Conservation (phyloP, 2,113 vertebrate genomes). For the Numida meleagris region DNA sequence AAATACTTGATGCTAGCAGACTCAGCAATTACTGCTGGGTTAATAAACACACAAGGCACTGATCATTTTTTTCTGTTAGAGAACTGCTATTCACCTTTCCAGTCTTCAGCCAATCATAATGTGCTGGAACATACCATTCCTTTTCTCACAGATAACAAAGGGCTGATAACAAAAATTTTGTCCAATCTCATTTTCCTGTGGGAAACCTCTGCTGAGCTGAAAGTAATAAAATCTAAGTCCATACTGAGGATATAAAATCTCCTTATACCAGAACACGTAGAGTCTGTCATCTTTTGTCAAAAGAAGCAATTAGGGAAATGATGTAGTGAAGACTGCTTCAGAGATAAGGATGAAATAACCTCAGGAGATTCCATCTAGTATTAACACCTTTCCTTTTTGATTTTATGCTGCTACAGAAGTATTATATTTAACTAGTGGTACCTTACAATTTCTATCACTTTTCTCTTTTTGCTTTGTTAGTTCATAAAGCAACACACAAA, state of each 20-base stretch:
- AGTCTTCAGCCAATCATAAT: not conserved
- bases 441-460: not conserved
- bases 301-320: constrained; percentile 25
- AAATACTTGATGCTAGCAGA: not conserved
- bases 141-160: not conserved
- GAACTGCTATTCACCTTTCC: not conserved
- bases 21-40: constrained; percentile 30
- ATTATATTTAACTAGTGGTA: not conserved
- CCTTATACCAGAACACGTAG: not conserved
- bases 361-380: constrained; percentile 2
- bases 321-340: not conserved
- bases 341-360: not conserved
- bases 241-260: not conserved
- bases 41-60: not conserved
- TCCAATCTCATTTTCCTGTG: not conserved
- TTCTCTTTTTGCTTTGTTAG: not conserved
- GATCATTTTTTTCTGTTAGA: not conserved
- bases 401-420: not conserved
- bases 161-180: not conserved
- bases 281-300: not conserved
- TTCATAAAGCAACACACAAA: not conserved
- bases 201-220: not conserved
- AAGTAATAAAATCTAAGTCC: not conserved
- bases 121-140: not conserved
- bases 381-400: not conserved